Base-by-base conservation (phyloP, 2,888 invertebrate genomes). In the Eremobia ochroleuca region DNA sequence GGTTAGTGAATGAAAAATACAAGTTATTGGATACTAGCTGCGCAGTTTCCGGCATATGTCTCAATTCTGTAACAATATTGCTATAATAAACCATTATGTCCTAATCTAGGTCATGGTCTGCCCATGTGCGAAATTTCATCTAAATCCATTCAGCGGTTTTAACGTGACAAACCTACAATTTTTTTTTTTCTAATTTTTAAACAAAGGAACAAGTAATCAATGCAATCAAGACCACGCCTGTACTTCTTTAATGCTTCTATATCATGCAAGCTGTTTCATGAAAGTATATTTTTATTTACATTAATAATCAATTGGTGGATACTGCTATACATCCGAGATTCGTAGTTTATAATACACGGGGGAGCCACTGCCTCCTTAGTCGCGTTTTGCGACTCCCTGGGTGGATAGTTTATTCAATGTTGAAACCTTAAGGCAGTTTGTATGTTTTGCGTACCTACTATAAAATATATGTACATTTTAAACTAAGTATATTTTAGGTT, bases 241-340 rank as follows among this genome's bases (percentile, higher is more conserved):
- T n/a, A 49, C 40, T 52, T 5, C n/a, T 58, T 5, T 15, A 58
- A 58, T 58, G 28, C 28, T 31, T 18, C 8, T 52, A 21, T 64
- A 49, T 34, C 46, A 64, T 40, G 62, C 67, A 61, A 64, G 46
- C n/a, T 43, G 25, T 68, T 72, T 11, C 46, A 49, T 65, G 34
- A n/a, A 9, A 58, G 28, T 64, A 75, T 28, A 71, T 85, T 82
- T 64, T 71, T 28, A 71, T 85, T 82, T 85, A 85, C 68, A 82
- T 67, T 71, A 85, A 82, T 71, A 76, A 85, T 62, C 43, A 81
- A 67, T 82, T 82, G 18, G 52, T 64, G 64, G 46, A 62, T 64
- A 46, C 59, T 40, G 46, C 21, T 76, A 72, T 49, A 64, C 25
- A 61, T 70, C 34, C 40, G 70, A 73, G 49, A 82, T 73, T 73